Evolutionary conservation across 1,140 invertebrate genomes (phyloP).

Genomic region (Charaxes varanes): DNA sequence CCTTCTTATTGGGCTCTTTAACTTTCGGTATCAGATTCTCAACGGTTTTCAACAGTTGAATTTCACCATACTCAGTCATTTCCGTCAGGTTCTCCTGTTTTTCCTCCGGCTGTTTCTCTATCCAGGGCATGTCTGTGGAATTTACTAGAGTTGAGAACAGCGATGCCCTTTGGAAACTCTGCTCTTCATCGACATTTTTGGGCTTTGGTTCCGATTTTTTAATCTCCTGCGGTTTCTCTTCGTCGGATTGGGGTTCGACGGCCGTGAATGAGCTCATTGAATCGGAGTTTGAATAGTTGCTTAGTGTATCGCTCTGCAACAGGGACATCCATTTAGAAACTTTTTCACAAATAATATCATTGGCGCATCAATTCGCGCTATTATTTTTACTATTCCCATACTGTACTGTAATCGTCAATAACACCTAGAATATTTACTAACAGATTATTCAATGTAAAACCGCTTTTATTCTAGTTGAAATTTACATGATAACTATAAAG

Average conservation of each 20-base stretch:
- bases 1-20: conserved; percentile 34
- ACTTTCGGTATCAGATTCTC: conserved; percentile 40
- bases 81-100: conserved; percentile 29
- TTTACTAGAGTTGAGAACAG: conserved; percentile 48
- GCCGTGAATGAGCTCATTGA: conserved; percentile 27
- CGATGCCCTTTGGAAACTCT: conserved; percentile 25
- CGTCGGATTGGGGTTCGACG: conserved; percentile 23
- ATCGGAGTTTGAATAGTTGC: conserved; percentile 40
- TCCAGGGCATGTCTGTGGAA: conserved; percentile 44
- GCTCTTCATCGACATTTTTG: conserved; percentile 38
- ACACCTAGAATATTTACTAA: too few relatives aligned
- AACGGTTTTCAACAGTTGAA: conserved; percentile 56
- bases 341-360: too few relatives aligned
- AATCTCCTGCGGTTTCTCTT: conserved; percentile 20
- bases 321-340: too few relatives aligned
- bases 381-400: too few relatives aligned
- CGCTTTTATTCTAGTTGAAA: too few relatives aligned
- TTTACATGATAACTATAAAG: too few relatives aligned
- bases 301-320: conserved; percentile 49
- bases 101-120: conserved; percentile 18
- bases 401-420: too few relatives aligned
- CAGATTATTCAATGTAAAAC: too few relatives aligned
- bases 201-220: conserved; percentile 15
- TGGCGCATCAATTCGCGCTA: too few relatives aligned
- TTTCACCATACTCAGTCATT: conserved; percentile 52